Evolutionary conservation across 1,140 invertebrate species (phyloP).

Genomic region (Goniozus legneri): DNA sequence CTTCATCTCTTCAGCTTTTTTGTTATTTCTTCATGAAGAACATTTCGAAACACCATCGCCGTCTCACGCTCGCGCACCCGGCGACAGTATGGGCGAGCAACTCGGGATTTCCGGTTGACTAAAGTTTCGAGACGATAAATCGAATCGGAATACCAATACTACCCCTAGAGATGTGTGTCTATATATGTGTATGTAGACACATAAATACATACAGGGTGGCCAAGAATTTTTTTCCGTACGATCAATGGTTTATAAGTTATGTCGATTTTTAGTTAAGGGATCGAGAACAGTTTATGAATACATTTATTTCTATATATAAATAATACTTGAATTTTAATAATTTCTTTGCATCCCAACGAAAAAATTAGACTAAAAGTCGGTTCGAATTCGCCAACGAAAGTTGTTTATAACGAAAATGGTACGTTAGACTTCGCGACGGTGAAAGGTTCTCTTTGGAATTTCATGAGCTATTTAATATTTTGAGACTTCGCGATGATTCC

Average conservation of each 20-base stretch:
- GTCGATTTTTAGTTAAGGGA: neutral
- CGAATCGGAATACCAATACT: slow-evolving; percentile 25
- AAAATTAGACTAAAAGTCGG: neutral
- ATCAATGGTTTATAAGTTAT: neutral
- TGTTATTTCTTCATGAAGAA: neutral
- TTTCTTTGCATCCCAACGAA: neutral
- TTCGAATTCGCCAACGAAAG: neutral
- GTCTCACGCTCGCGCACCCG: too few relatives aligned
- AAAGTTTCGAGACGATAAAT: slow-evolving; percentile 24
- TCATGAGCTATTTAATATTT: neutral
- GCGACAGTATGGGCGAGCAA: neutral
- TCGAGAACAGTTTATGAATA: neutral
- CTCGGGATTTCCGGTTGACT: slow-evolving; percentile 1
- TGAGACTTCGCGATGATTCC: neutral
- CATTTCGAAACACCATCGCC: too few relatives aligned
- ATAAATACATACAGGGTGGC: slow-evolving; percentile 9
- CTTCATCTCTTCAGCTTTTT: too few relatives aligned
- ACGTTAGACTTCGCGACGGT: neutral
- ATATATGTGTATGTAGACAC: slow-evolving; percentile 3
- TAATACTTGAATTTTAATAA: too few relatives aligned
- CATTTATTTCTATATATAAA: neutral
- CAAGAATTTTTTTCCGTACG: neutral
- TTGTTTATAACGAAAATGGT: neutral
- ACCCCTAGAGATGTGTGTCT: slow-evolving; percentile 19
- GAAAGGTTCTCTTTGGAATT: neutral